A percentile compares a stretch with the other conserved stretches of the same genome.
Conservation (phyloP, 2,797 vertebrate genomes). For the Hoplostethus mediterraneus region DNA sequence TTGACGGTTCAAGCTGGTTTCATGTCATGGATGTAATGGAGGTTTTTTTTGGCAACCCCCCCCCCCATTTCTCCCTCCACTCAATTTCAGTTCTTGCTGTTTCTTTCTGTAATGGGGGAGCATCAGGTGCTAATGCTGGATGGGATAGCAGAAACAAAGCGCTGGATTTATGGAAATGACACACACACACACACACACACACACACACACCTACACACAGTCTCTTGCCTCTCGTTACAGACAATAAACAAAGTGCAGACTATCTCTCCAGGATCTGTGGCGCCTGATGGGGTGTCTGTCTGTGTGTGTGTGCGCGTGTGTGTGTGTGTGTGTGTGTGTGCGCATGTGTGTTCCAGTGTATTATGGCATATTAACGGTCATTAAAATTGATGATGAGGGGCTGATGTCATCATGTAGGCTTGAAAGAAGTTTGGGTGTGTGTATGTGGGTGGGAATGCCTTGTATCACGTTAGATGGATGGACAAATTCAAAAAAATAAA, state of each 20-base stretch:
- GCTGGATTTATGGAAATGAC: constrained; percentile 44
- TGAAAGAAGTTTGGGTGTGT: constrained; percentile 35
- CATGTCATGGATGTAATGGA: background rate
- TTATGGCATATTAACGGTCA: constrained; percentile 73
- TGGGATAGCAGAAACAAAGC: constrained; percentile 25
- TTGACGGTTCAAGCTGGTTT: too few relatives aligned
- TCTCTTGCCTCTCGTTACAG: constrained; percentile 66
- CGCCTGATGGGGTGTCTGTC: constrained; percentile 57
- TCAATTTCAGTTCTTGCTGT: constrained; percentile 16
- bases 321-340: constrained; percentile 43
- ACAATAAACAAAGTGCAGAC: constrained; percentile 80
- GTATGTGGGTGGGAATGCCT: constrained; percentile 11
- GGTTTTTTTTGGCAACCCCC: too few relatives aligned
- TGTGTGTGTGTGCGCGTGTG: constrained; percentile 43
- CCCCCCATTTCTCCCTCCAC: background rate
- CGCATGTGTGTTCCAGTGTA: constrained; percentile 50
- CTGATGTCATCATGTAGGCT: constrained; percentile 74
- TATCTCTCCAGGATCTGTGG: constrained; percentile 76
- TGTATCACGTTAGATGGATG: background rate
- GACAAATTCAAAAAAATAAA: background rate
- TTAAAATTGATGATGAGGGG: constrained; percentile 84
- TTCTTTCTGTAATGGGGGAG: constrained; percentile 24
- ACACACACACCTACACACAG: constrained; percentile 34
- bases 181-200: constrained; percentile 3
- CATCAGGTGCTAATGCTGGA: constrained; percentile 34